Percentiles rank a stretch among this genome's conserved stretches.
phyloP scores from a whole-genome alignment of 2,888 invertebrate genomes.

The Tipula unca region DNA sequence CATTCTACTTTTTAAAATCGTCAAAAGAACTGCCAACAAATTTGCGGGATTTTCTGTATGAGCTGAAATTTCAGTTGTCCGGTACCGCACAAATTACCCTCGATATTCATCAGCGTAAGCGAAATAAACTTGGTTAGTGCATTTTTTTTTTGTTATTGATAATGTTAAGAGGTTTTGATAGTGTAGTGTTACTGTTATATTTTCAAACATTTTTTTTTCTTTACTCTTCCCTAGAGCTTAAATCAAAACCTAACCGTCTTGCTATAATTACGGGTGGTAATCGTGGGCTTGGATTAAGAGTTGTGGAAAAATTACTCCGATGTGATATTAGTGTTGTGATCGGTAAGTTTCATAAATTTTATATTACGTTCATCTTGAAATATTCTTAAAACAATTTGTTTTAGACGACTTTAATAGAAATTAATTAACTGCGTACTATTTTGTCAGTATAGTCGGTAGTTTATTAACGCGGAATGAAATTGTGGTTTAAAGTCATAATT shows the following conservation, averaged over 20 bases:
- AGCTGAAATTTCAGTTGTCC: constrained; percentile 37
- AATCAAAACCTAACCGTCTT: constrained; percentile 55
- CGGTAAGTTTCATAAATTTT: constrained; percentile 44
- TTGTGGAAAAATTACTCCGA: constrained; percentile 64
- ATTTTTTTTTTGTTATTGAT: background rate
- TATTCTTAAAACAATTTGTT: background rate
- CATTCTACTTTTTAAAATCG: constrained; percentile 38
- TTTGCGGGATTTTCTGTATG: constrained; percentile 40
- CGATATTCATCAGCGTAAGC: constrained; percentile 32
- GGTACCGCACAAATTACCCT: constrained; percentile 36
- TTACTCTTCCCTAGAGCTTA: constrained; percentile 47
- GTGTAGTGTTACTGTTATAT: background rate
- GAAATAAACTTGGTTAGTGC: constrained; percentile 38
- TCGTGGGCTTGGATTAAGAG: constrained; percentile 72
- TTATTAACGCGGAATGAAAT: no score
- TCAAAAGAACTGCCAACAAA: constrained; percentile 39
- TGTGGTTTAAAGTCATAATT: no score
- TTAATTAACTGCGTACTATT: no score
- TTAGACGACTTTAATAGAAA: no score
- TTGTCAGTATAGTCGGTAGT: no score
- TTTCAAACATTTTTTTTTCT: background rate
- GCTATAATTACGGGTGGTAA: constrained; percentile 83
- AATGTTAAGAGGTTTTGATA: background rate
- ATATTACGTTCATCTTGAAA: background rate
- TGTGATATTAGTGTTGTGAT: constrained; percentile 69